Evolutionary conservation across 2,888 invertebrate genomes (phyloP), one percentile per base, ranked within the genome.

Genomic region (Drosophila testacea): DNA sequence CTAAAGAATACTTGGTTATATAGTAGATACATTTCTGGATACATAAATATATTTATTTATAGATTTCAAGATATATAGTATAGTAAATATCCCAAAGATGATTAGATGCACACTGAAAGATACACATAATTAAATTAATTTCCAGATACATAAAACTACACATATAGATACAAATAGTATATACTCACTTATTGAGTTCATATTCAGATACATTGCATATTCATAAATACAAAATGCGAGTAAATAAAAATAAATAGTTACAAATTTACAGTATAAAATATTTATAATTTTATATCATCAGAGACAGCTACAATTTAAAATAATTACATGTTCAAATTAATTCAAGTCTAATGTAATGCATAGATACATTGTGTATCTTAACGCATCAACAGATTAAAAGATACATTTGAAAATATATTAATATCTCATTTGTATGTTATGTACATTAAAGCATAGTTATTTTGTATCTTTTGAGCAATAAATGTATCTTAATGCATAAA

Each of bases 11-110:
- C 28, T n/a, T 3, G 28, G 6, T 4, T 46, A 28, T 28, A 6
- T 28, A 28, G n/a, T 22, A 22, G 3, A 46, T 4, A 2, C 6
- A 30, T 30, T 13, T n/a, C 13, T 13, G 30, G 13, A 47, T 47
- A 47, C 13, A 47, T n/a, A 47, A 13, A 30, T 13, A 47, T 28
- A n/a, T 28, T 46, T 46, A 46, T 46, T 46, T 46, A 30, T 46
- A 46, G 46, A n/a, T 46, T 7, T 16, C 7, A 0, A 41, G 11
- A 28, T 7, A 4, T 3, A 46, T 3, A 27, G 1, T 46, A 28
- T 46, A 46, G 11, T 46, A 46, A 4, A 27, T 28, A n/a, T 22
- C 22, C 22, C 0, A 46, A 28, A 46, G 10, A 6, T 22, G 4
- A 42, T 41, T 13, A 41, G 16, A 41, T 46, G n/a, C 28, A 9